Conservation (phyloP, 2,888 invertebrate species). For the Drosophila kokeensis region DNA sequence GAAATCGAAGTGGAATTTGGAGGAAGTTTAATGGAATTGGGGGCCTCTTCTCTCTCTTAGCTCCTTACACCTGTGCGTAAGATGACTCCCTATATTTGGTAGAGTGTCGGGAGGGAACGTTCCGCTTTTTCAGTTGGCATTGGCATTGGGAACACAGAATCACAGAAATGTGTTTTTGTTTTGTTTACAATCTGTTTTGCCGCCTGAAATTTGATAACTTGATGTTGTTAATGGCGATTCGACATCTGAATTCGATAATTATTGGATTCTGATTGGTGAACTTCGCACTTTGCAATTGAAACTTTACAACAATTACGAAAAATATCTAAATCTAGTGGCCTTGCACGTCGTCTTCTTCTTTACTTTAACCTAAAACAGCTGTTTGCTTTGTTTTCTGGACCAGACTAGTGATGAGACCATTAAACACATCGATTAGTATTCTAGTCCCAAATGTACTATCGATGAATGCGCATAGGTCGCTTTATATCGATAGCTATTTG, state of each 20-base stretch:
- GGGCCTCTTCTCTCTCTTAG: slow-evolving; percentile 2
- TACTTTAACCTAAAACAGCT: slow-evolving; percentile 46
- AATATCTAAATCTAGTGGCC: slow-evolving; percentile 70
- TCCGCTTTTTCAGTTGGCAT: slow-evolving; percentile 16
- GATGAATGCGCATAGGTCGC: background rate
- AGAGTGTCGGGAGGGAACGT: slow-evolving; percentile 2
- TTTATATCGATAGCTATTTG: slow-evolving; percentile 14
- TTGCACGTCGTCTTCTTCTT: slow-evolving; percentile 60
- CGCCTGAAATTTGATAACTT: slow-evolving; percentile 28
- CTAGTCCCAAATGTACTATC: background rate
- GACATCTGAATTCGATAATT: background rate
- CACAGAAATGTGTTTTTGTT: slow-evolving; percentile 27
- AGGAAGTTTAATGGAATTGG: slow-evolving; percentile 8
- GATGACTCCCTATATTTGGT: slow-evolving; percentile 18
- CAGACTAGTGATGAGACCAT: slow-evolving; percentile 26
- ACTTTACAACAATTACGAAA: slow-evolving; percentile 61
- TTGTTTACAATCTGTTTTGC: slow-evolving; percentile 56
- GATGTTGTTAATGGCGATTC: background rate
- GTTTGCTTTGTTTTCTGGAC: slow-evolving; percentile 44
- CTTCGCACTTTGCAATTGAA: slow-evolving; percentile 51
- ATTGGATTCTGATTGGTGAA: slow-evolving; percentile 21
- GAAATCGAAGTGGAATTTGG: slow-evolving; percentile 9
- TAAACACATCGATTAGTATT: slow-evolving; percentile 17
- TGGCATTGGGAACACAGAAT: slow-evolving; percentile 35
- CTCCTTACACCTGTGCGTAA: slow-evolving; percentile 2